These are phyloP conservation scores for Hylomyscus alleni DNA, from an alignment of 2,797 vertebrate genomes.

Conservation along the genomic window DNA sequence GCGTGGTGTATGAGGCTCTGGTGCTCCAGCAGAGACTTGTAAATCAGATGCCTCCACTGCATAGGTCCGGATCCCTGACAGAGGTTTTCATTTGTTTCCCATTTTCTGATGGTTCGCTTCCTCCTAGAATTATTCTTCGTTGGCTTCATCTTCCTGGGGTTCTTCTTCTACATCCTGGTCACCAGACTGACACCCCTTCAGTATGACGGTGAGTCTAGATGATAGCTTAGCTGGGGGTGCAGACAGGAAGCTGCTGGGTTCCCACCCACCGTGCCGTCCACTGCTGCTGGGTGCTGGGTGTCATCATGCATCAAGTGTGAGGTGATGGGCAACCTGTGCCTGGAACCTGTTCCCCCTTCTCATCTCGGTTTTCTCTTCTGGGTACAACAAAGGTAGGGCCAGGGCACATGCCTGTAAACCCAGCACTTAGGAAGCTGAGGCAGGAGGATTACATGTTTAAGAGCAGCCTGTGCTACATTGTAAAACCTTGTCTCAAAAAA, in stretches of 20 bases:
- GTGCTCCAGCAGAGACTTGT: background rate
- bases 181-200: slow-evolving; percentile 90
- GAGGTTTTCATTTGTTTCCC: background rate
- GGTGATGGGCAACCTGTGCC: background rate
- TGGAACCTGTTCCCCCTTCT: background rate
- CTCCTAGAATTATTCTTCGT: slow-evolving; percentile 94
- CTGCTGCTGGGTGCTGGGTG: background rate
- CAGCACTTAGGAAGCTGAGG: background rate
- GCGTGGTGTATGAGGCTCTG: background rate
- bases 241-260: background rate
- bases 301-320: background rate
- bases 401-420: background rate
- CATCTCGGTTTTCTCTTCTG: background rate
- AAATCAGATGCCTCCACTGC: slow-evolving; percentile 31
- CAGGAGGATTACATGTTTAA: background rate
- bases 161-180: slow-evolving; percentile 94
- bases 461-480: background rate
- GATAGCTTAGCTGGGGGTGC: background rate
- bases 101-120: slow-evolving; percentile 6
- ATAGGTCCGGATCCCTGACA: slow-evolving; percentile 33
- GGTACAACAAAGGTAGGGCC: background rate
- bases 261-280: background rate
- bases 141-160: slow-evolving; percentile 93
- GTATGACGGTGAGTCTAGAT: slow-evolving; percentile 92
- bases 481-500: background rate